These are phyloP conservation scores for Perithous albicinctus DNA, from an alignment of 2,888 invertebrate species.

Conservation along the genomic window DNA sequence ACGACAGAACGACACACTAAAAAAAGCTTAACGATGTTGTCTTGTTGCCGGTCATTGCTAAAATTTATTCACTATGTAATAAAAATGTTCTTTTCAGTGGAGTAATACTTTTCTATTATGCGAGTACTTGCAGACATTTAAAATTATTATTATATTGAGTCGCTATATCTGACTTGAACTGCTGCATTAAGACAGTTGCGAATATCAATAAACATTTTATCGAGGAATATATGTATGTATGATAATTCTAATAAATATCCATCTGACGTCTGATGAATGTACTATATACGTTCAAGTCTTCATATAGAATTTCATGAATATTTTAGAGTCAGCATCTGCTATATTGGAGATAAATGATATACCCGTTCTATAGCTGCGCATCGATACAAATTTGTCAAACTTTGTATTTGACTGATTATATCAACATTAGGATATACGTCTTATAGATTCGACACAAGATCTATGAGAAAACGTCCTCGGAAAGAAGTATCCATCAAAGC, in stretches of 20 bases:
- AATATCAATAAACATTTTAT: background rate
- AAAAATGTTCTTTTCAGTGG: background rate
- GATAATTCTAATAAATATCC: too few species aligned
- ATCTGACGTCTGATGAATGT: too few species aligned
- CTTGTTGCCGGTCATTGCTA: background rate
- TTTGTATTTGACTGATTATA: background rate
- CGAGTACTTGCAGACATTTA: background rate
- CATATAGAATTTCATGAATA: too few species aligned
- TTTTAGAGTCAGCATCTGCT: too few species aligned
- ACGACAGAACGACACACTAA: slow-evolving; percentile 14
- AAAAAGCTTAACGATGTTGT: slow-evolving; percentile 41
- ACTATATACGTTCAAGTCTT: too few species aligned
- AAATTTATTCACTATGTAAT: background rate
- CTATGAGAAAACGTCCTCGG: background rate
- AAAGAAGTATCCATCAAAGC: background rate
- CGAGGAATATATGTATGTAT: too few species aligned
- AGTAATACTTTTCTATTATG: background rate
- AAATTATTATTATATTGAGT: background rate
- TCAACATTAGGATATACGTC: background rate
- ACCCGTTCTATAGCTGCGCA: background rate
- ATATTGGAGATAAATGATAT: background rate
- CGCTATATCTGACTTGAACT: background rate
- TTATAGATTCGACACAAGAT: background rate
- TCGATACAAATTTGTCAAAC: background rate
- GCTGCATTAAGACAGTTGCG: background rate